Conservation (phyloP, 2,888 invertebrate genomes). For the Zootermopsis nevadensis region DNA sequence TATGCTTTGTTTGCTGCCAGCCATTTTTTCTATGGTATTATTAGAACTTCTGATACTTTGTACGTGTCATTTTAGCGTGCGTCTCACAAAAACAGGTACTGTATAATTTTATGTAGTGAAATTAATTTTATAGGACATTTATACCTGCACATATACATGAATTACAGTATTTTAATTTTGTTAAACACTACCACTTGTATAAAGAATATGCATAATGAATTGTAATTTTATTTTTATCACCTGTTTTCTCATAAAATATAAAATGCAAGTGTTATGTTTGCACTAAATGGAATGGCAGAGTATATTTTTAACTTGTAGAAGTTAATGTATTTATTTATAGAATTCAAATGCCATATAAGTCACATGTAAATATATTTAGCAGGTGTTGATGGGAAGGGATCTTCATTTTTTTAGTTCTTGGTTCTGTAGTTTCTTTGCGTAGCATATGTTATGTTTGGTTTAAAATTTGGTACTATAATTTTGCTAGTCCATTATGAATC, state of each 20-base stretch:
- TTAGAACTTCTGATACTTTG: background rate
- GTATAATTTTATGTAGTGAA: background rate
- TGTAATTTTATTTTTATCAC: background rate
- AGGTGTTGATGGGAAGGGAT: background rate
- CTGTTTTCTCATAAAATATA: background rate
- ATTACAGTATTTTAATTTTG: background rate
- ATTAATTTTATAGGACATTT: background rate
- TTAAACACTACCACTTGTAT: background rate
- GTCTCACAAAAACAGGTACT: background rate
- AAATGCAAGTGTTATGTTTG: background rate
- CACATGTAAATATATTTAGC: background rate
- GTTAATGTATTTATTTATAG: slow-evolving; percentile 16
- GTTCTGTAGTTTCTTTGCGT: too few species aligned
- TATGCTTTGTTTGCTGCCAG: background rate
- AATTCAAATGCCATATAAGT: slow-evolving; percentile 21
- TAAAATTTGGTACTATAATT: background rate
- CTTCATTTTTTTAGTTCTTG: too few species aligned
- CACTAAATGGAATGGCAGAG: slow-evolving; percentile 7
- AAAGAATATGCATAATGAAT: background rate
- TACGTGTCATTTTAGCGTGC: background rate
- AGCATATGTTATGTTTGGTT: too few species aligned
- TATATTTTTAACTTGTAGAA: slow-evolving; percentile 22
- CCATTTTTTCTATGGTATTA: background rate
- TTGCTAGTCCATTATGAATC: background rate
- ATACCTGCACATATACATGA: background rate